phyloP scores from a whole-genome alignment of 37 sponge, comb jelly and placozoan species.

The Halisarca cf. caerulea region DNA sequence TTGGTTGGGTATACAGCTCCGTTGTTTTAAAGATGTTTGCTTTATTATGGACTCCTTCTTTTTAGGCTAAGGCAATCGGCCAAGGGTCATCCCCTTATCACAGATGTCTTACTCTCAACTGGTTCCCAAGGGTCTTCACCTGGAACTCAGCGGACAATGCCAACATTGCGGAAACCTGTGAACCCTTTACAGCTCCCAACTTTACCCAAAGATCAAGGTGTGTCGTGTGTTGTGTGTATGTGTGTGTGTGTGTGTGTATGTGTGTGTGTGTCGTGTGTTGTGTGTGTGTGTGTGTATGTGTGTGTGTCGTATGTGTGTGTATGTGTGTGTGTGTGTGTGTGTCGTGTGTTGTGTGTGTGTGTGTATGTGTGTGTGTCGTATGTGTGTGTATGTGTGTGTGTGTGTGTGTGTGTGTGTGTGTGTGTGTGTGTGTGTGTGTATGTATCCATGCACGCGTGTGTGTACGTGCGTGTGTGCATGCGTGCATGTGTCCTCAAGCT shows the following conservation, averaged over 20 bases:
- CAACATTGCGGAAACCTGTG: not conserved
- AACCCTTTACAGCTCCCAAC: not conserved
- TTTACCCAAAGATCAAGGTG: conserved; percentile 3
- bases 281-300: too few species aligned
- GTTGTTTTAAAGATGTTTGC: too few species aligned
- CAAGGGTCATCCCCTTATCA: conserved; percentile 7
- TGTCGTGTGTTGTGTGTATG: not conserved
- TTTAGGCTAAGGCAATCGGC: not conserved
- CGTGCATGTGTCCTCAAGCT: too few species aligned
- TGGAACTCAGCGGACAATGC: conserved; percentile 1
- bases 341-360: not conserved
- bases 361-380: not conserved
- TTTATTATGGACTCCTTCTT: not conserved
- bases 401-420: conserved; percentile 48
- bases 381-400: conserved; percentile 39
- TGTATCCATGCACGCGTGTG: too few species aligned
- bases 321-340: too few species aligned
- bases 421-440: not conserved
- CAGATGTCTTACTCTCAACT: not conserved
- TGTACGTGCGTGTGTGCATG: too few species aligned
- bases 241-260: not conserved
- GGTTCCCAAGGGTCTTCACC: conserved; percentile 1
- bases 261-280: not conserved
- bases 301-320: too few species aligned
- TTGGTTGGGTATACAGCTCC: too few species aligned